Evolutionary conservation across 1,140 invertebrate species (phyloP).

Genomic region (Formica exsecta): DNA sequence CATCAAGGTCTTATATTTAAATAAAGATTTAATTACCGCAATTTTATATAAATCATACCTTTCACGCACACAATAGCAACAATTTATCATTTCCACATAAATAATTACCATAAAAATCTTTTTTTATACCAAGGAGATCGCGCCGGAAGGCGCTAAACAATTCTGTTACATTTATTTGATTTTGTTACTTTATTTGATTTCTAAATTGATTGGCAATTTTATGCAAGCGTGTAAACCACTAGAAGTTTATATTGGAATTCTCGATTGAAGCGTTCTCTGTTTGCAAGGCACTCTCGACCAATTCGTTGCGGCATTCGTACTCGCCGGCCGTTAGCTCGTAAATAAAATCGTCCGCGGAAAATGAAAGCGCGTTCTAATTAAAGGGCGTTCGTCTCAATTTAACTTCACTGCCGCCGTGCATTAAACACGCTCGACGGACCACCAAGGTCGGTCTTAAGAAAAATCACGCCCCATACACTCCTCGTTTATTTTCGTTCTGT

Average conservation of each 20-base stretch:
- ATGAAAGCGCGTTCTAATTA: conserved; percentile 38
- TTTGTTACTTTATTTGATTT: not conserved
- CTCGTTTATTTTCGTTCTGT: conserved; percentile 29
- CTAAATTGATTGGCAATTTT: conserved; percentile 18
- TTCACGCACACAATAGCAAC: not conserved
- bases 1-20: too few relatives aligned
- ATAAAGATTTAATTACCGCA: not conserved
- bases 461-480: not conserved
- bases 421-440: conserved; percentile 26
- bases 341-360: conserved; percentile 16
- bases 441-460: conserved; percentile 26
- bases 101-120: not conserved
- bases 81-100: not conserved
- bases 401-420: not conserved
- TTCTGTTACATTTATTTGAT: not conserved
- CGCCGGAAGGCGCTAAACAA: not conserved
- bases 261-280: not conserved
- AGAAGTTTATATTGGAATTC: not conserved
- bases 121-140: not conserved
- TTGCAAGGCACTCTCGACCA: not conserved
- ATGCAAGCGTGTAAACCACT: not conserved
- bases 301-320: not conserved
- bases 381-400: conserved; percentile 37
- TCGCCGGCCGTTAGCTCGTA: not conserved
- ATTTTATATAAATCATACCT: not conserved